These are phyloP conservation scores for Albula glossodonta DNA, from an alignment of 2,113 vertebrate genomes.

Conservation along the genomic window DNA sequence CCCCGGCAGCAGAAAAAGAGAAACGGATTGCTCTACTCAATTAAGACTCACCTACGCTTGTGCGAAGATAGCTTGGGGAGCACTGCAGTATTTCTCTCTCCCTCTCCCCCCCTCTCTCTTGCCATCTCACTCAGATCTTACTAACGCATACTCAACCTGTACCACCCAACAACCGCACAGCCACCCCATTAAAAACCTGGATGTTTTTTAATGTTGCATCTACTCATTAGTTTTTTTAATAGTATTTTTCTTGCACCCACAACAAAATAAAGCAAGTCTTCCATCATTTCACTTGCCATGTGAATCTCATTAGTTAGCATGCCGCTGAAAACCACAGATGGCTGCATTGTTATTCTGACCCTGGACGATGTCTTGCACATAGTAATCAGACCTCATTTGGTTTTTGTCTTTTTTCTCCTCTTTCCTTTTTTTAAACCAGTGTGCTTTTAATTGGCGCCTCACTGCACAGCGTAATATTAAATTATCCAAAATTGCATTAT, in stretches of 20 bases:
- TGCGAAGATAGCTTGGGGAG: conserved; percentile 50
- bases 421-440: conserved; percentile 5
- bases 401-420: conserved; percentile 16
- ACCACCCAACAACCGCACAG: conserved; percentile 6
- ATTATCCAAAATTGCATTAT: conserved; percentile 54
- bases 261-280: conserved; percentile 19
- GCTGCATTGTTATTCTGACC: conserved; percentile 36
- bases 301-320: conserved; percentile 46
- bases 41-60: conserved; percentile 58
- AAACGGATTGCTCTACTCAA: conserved; percentile 54
- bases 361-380: conserved; percentile 25
- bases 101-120: conserved; percentile 12
- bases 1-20: conserved; percentile 38
- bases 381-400: conserved; percentile 40
- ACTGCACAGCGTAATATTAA: conserved; percentile 48
- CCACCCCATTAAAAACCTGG: conserved; percentile 11
- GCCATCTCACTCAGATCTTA: conserved; percentile 10
- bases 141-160: not conserved
- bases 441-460: conserved; percentile 49
- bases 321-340: conserved; percentile 35
- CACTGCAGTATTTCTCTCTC: conserved; percentile 36
- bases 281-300: conserved; percentile 23
- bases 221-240: not conserved
- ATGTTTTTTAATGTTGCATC: not conserved
- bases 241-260: not conserved